Evolutionary conservation across 2,797 vertebrate genomes (phyloP), one percentile per base, ranked within the genome.

Genomic region (Lateolabrax maculatus): DNA sequence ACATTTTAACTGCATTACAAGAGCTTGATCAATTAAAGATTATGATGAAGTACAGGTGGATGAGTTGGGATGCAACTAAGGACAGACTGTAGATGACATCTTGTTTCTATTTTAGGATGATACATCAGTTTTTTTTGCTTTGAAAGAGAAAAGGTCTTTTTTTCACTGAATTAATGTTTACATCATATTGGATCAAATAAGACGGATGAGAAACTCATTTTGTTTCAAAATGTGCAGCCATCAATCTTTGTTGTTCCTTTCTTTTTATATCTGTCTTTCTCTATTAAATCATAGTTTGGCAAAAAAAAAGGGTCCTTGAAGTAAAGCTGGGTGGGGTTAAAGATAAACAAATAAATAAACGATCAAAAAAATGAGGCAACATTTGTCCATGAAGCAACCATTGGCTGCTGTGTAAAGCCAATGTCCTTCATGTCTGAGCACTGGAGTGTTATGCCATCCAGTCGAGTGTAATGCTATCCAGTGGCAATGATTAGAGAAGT

Each of bases 401-500:
- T n/a, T n/a, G 23, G 23, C 49, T 58, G 66, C 23, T 3, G 12
- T 16, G 52, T 62, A 60, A 74, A 83, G 61, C 64, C 72, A 61
- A 31, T 69, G 71, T 84, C 84, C 82, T 83, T 81, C 58, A 71
- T 58, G 84, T 90, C 75, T 79, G 72, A 84, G 86, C 61, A 70
- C 21, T 75, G 68, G 74, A 84, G 77, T 87, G 79, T 81, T 82
- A 71, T 80, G 63, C 67, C 66, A 84, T 84, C 75, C 73, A 83
- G 75, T 79, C 9, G 55, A 79, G 85, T 86, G 84, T 87, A 87
- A 90, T 52, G 55, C 80, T 87, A 77, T 91, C 85, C 83, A 87
- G 75, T 89, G 83, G 89, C 80, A 81, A 87, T 88, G 88, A 90
- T 93, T 86, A 92, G 64, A 84, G 85, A 77, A 81, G 84, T 87